Evolutionary conservation across 1,140 invertebrate species (phyloP).

Genomic region (Anastrepha obliqua): DNA sequence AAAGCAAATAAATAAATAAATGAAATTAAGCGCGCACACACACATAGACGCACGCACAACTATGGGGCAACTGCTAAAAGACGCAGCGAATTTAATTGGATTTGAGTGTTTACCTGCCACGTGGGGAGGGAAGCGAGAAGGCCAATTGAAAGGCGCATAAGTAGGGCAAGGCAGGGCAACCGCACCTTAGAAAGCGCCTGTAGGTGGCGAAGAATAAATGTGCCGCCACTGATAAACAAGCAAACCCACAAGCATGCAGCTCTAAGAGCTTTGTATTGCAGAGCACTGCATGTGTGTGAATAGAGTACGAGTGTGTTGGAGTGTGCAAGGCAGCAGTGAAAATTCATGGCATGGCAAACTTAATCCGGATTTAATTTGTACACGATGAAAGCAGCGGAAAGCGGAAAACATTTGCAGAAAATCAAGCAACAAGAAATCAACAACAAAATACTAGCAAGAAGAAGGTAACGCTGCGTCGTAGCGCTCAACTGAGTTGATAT

Average conservation of each 20-base stretch:
- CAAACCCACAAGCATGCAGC: background rate
- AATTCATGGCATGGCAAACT: slow-evolving; percentile 42
- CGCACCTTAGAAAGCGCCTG: slow-evolving; percentile 1
- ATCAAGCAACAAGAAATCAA: slow-evolving; percentile 28
- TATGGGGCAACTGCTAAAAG: slow-evolving; percentile 53
- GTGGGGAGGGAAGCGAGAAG: background rate
- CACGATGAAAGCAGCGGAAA: slow-evolving; percentile 24
- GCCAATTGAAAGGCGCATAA: slow-evolving; percentile 31
- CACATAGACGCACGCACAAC: background rate
- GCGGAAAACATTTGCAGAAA: slow-evolving; percentile 47
- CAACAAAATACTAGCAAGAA: background rate
- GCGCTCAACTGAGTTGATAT: slow-evolving; percentile 5
- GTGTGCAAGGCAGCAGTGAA: background rate
- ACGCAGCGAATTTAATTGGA: slow-evolving; percentile 74
- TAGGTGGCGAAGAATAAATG: background rate
- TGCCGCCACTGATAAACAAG: background rate
- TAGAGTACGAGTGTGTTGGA: background rate
- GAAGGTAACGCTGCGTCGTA: too few species aligned
- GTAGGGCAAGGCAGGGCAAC: slow-evolving; percentile 36
- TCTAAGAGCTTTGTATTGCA: background rate
- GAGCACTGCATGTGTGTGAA: background rate
- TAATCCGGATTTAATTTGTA: slow-evolving; percentile 45
- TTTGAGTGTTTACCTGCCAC: slow-evolving; percentile 72
- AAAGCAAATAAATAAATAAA: slow-evolving; percentile 49
- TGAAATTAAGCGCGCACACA: slow-evolving; percentile 26